Percentiles rank a stretch among this genome's conserved stretches.
phyloP scores from a whole-genome alignment of 2,888 invertebrate genomes.

The Oxystoma pomonae region DNA sequence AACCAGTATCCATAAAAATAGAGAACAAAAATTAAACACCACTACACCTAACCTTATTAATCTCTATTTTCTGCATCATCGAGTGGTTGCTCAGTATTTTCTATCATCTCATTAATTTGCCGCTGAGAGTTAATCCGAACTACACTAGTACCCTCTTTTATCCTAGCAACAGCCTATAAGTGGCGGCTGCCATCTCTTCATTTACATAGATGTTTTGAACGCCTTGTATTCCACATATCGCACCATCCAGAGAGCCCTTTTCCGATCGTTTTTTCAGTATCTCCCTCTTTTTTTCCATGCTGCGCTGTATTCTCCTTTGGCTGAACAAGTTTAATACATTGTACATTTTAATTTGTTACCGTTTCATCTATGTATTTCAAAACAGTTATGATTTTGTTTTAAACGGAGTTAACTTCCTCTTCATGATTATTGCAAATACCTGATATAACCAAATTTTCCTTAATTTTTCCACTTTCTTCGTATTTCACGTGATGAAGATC shows the following conservation, averaged over 20 bases:
- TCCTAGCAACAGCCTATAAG: background rate
- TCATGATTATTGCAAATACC: background rate
- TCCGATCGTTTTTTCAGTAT: background rate
- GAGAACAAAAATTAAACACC: too few species aligned
- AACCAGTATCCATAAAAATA: background rate
- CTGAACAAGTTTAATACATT: background rate
- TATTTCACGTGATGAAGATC: constrained; percentile 1
- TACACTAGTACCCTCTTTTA: background rate
- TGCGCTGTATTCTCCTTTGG: background rate
- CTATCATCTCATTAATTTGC: background rate
- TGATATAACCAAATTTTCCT: background rate
- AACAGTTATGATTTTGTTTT: background rate
- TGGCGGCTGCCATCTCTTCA: background rate
- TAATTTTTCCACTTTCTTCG: background rate
- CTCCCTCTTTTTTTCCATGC: background rate
- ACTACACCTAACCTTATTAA: background rate
- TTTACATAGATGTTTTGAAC: background rate
- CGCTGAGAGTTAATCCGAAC: background rate
- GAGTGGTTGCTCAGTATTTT: background rate
- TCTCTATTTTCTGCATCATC: background rate
- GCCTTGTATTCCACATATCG: background rate
- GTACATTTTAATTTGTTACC: background rate
- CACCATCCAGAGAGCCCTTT: background rate
- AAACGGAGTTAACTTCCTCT: background rate
- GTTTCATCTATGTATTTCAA: background rate